Evolutionary conservation across 2,113 vertebrate genomes (phyloP).

Genomic region (Periophthalmodon schlosseri): DNA sequence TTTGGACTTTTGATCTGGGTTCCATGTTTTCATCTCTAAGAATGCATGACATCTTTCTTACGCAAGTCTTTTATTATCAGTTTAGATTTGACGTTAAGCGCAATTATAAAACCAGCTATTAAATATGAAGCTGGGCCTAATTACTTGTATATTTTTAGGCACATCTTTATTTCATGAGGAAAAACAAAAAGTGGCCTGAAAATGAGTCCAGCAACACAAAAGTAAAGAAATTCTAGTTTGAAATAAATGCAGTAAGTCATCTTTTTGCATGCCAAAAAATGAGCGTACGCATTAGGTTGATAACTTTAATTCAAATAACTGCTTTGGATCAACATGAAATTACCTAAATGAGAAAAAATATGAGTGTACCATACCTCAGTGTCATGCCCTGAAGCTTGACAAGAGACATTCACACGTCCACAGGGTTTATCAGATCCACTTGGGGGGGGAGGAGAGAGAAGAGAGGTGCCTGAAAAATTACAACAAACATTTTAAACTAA

Average conservation of each 20-base stretch:
- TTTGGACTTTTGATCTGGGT: neutral
- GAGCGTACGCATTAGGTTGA: no score
- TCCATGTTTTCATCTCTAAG: neutral
- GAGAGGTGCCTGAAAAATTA: neutral
- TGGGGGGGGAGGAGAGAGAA: neutral
- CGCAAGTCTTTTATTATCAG: neutral
- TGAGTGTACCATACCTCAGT: constrained; percentile 13
- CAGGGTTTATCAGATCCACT: neutral
- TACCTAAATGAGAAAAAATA: neutral
- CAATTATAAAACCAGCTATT: neutral
- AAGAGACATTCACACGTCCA: neutral
- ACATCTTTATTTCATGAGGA: no score
- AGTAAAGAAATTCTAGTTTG: no score
- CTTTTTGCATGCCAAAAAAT: no score
- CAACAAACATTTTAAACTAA: neutral
- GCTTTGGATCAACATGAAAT: no score
- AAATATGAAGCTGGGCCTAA: neutral
- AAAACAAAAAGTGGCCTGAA: no score
- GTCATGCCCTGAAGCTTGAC: neutral
- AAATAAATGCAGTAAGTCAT: no score
- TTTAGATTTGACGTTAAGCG: neutral
- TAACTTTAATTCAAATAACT: no score
- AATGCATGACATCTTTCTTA: neutral
- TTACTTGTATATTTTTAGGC: no score
- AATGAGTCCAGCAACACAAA: no score